Base-by-base conservation (phyloP, 2,113 vertebrate genomes). In the Grammomys surdaster region DNA sequence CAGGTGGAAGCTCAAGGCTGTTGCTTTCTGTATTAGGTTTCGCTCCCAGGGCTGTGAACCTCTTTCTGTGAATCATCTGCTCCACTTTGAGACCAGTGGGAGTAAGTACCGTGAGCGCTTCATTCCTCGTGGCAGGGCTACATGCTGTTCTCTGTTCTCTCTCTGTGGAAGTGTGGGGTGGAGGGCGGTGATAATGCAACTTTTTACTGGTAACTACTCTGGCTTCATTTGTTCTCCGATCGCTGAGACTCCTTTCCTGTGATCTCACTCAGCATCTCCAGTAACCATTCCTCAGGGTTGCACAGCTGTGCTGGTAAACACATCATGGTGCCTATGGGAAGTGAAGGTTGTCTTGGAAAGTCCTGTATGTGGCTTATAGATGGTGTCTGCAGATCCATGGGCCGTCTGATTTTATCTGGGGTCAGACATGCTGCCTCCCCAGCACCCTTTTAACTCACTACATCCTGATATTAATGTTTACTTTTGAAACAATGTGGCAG, bases 291-390 rank as follows among this genome's bases (percentile, higher is more conserved):
- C 65, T n/a, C 48, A 19, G 43, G 51, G 31, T 22, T 56, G 7
- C 7, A 82, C 51, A 11, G 33, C 19, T 43, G 46, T 58, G 48
- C 33, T 26, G 22, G 20, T 36, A 19, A 77, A 40, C 46, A 16
- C 1, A 7, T n/a, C 54, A 2, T 19, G 24, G 40, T 54, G 16
- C 78, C 89, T 36, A 0, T 0, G 3, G 28, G 26, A 88, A 22
- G 51, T 31, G 40, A 16, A 3, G 33, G 6, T 40, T 60, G 40
- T 46, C n/a, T 36, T 5, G 1, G 60, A 65, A 92, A n/a, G 2
- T 48, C 65, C 43, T 51, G 16, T 26, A 7, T 46, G 20, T 54
- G 54, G 36, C 28, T 72, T 36, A 10, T 56, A 36, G 54, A 22
- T 56, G 26, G 22, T 8, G 1, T 58, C 33, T 89, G n/a, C 12